Conservation (phyloP, 2,797 vertebrate genomes). For the Scarus forsteni region DNA sequence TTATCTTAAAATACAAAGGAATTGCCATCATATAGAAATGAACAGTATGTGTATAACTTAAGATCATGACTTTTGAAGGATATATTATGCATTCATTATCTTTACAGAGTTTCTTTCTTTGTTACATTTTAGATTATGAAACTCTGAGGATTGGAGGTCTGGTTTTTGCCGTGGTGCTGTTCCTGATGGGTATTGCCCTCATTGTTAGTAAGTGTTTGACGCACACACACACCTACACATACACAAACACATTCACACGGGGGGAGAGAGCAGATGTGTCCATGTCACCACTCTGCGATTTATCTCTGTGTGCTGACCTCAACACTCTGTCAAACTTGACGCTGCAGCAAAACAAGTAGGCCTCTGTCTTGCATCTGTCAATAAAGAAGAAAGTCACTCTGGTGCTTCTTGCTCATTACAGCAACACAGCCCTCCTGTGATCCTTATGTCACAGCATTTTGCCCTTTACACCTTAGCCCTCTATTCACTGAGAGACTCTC, state of each 20-base stretch:
- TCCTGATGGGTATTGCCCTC: constrained; percentile 90
- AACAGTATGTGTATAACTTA: too few species aligned
- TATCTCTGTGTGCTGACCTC: constrained; percentile 24
- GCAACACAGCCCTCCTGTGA: constrained; percentile 21
- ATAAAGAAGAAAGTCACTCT: neutral
- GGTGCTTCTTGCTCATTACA: constrained; percentile 40
- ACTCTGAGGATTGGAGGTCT: constrained; percentile 91
- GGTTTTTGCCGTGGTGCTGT: constrained; percentile 88
- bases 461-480: constrained; percentile 31
- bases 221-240: neutral
- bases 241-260: neutral
- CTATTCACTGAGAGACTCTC: constrained; percentile 29
- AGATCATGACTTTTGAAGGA: too few species aligned
- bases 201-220: constrained; percentile 87
- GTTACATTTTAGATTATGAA: constrained; percentile 85
- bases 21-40: too few species aligned
- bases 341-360: constrained; percentile 37
- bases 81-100: too few species aligned
- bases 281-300: constrained; percentile 27
- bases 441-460: constrained; percentile 29
- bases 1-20: too few species aligned
- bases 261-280: constrained; percentile 2
- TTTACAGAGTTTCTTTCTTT: neutral
- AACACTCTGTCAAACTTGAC: neutral
- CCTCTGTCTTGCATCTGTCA: constrained; percentile 25